A percentile compares a stretch with the other conserved stretches of the same genome.
Evolutionary conservation across 2,113 vertebrate species (phyloP).

Genomic region (Dasypus novemcinctus): DNA sequence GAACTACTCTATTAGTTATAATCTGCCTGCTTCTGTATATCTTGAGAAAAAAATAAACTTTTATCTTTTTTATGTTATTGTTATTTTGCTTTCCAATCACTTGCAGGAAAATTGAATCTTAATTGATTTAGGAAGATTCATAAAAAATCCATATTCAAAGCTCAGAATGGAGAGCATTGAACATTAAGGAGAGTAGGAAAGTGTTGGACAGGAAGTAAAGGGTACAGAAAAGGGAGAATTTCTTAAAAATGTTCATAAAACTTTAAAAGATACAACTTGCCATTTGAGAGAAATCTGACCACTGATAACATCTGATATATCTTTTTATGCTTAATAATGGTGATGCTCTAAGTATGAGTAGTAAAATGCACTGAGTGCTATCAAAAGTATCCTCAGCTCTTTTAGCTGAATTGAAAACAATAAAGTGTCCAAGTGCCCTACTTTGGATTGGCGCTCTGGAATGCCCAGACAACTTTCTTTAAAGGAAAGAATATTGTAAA

Average conservation of each 20-base stretch:
- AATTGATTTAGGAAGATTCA: not conserved
- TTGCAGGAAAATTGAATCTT: not conserved
- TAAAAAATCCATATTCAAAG: not conserved
- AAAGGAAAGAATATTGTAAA: conserved; percentile 58
- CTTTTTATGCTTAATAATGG: not conserved
- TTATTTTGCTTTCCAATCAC: not conserved
- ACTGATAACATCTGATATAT: conserved; percentile 4
- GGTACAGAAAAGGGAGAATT: not conserved
- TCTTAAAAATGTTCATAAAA: not conserved
- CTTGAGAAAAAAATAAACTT: not conserved
- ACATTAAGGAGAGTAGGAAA: not conserved
- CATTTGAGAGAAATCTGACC: not conserved
- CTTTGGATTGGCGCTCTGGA: conserved; percentile 30
- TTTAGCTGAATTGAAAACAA: conserved; percentile 25
- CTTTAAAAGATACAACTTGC: not conserved
- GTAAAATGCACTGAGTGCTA: not conserved
- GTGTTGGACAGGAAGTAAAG: not conserved
- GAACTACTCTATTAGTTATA: not conserved
- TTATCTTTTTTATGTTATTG: not conserved
- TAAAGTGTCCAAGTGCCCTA: not conserved
- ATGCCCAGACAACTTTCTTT: conserved; percentile 38
- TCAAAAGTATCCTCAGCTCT: not conserved
- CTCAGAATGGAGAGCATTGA: not conserved
- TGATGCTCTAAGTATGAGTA: not conserved
- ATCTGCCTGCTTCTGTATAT: not conserved